phyloP scores from a whole-genome alignment of 2,113 vertebrate genomes.

The Brienomyrus brachyistius region DNA sequence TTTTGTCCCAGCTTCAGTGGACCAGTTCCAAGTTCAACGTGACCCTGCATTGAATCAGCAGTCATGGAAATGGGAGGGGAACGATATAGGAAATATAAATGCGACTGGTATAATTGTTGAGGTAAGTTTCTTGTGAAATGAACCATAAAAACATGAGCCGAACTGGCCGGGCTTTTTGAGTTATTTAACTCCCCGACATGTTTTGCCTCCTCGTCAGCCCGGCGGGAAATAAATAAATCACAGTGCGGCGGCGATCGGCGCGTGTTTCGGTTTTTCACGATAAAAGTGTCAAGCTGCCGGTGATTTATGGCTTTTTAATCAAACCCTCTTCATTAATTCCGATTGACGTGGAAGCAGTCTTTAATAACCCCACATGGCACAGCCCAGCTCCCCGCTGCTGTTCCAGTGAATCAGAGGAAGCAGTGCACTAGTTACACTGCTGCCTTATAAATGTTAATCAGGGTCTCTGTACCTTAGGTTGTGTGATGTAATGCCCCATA shows the following conservation, averaged over 20 bases:
- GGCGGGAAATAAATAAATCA: neutral
- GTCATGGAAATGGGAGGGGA: neutral
- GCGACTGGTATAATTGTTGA: neutral
- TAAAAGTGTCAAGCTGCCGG: neutral
- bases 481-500: neutral
- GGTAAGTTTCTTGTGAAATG: neutral
- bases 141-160: neutral
- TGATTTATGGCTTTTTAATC: slow-evolving; percentile 12
- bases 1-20: neutral
- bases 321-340: slow-evolving; percentile 13
- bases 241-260: neutral
- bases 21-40: neutral
- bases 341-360: neutral
- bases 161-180: neutral
- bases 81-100: neutral
- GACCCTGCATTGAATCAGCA: neutral
- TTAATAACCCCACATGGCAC: neutral
- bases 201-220: neutral
- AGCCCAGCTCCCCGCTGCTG: neutral
- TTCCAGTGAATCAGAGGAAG: neutral
- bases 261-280: neutral
- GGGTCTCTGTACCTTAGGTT: neutral
- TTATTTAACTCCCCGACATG: neutral
- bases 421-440: no score
- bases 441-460: neutral